A percentile compares a stretch with the other conserved stretches of the same genome.
Conservation (phyloP, 1,140 invertebrate species). For the Aethina tumida region DNA sequence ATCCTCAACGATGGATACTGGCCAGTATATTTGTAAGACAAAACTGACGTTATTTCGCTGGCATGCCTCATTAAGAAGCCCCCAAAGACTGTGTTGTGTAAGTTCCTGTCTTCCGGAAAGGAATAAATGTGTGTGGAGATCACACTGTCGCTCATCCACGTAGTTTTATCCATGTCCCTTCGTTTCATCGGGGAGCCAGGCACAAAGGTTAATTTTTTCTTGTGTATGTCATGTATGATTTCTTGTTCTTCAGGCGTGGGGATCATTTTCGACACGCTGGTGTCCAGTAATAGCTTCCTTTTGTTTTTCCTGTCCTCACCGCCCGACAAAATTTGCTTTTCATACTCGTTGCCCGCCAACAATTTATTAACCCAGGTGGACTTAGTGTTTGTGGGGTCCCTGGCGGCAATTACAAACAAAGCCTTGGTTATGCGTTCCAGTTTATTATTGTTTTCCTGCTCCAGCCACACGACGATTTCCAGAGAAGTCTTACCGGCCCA, state of each 20-base stretch:
- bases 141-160: too few species aligned
- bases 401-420: constrained; percentile 64
- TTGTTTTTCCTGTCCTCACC: constrained; percentile 46
- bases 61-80: constrained; percentile 73
- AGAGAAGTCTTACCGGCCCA: constrained; percentile 67
- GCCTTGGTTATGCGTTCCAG: constrained; percentile 54
- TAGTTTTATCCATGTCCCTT: too few species aligned
- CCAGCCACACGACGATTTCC: constrained; percentile 58
- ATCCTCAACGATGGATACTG: constrained; percentile 46
- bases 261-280: constrained; percentile 49
- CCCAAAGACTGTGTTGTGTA: constrained; percentile 73
- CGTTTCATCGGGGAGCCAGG: too few species aligned
- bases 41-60: constrained; percentile 59
- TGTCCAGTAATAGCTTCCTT: constrained; percentile 36
- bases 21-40: constrained; percentile 49
- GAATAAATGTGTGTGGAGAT: constrained; percentile 53
- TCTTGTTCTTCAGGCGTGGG: constrained; percentile 54
- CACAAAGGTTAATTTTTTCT: too few species aligned
- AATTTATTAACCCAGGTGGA: constrained; percentile 55
- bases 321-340: constrained; percentile 50
- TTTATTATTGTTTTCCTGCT: constrained; percentile 47
- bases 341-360: constrained; percentile 46
- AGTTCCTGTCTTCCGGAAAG: constrained; percentile 62
- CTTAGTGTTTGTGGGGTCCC: constrained; percentile 52
- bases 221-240: constrained; percentile 61